Evolutionary conservation across 2,113 vertebrate genomes (phyloP).

Genomic region (Cololabis saira): DNA sequence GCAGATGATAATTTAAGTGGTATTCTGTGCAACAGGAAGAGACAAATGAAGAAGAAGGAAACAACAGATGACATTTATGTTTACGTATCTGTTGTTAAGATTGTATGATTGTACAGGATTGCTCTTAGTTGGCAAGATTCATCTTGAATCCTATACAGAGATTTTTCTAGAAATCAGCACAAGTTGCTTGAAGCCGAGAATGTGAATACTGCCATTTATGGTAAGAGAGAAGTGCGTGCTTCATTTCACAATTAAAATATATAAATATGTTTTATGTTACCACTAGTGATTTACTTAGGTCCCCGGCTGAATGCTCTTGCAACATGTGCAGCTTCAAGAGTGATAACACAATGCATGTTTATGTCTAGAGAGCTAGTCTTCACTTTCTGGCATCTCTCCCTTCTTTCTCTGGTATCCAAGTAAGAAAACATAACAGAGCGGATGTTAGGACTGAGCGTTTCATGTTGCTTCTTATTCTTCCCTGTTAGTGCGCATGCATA

Average conservation of each 20-base stretch:
- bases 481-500: neutral
- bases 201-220: constrained; percentile 52
- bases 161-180: constrained; percentile 15
- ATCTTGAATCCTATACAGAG: constrained; percentile 17
- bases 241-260: constrained; percentile 26
- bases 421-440: constrained; percentile 15
- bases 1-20: constrained; percentile 32
- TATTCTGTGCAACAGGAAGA: constrained; percentile 30
- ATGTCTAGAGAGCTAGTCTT: neutral
- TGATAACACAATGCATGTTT: constrained; percentile 11
- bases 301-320: constrained; percentile 11
- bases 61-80: constrained; percentile 15
- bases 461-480: neutral
- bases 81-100: constrained; percentile 49
- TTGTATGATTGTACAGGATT: constrained; percentile 6
- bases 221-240: constrained; percentile 18
- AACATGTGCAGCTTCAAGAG: constrained; percentile 1
- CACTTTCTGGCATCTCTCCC: constrained; percentile 1
- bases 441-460: constrained; percentile 33
- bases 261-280: constrained; percentile 12
- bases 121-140: constrained; percentile 33
- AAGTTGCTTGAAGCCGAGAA: constrained; percentile 38
- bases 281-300: constrained; percentile 2
- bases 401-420: constrained; percentile 1
- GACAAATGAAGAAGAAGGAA: constrained; percentile 29